phyloP scores from a whole-genome alignment of 2,888 invertebrate genomes.

The Apodemia hepburni region DNA sequence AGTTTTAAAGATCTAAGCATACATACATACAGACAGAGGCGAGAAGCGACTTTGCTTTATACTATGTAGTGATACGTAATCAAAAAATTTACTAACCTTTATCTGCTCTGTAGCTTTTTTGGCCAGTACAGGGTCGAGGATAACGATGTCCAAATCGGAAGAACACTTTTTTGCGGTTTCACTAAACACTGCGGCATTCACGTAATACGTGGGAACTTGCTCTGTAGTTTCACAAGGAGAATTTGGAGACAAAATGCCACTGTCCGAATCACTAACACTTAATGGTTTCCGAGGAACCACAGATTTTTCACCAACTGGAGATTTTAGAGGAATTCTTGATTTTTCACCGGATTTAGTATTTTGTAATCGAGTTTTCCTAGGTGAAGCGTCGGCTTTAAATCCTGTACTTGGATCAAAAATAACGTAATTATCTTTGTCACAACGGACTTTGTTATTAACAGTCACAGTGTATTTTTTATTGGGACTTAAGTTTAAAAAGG shows the following conservation, averaged over 20 bases:
- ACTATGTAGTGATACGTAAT: too few relatives aligned
- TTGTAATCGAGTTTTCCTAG: constrained; percentile 46
- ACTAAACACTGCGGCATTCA: constrained; percentile 64
- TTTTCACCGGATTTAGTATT: constrained; percentile 48
- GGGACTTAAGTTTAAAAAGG: constrained; percentile 69
- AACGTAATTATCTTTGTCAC: constrained; percentile 76
- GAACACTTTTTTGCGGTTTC: constrained; percentile 55
- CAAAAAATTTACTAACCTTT: constrained; percentile 51
- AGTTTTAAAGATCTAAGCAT: too few relatives aligned
- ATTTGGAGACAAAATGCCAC: constrained; percentile 82
- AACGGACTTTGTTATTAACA: constrained; percentile 71
- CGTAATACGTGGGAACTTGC: constrained; percentile 54
- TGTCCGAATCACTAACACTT: constrained; percentile 82
- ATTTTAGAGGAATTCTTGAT: constrained; percentile 57
- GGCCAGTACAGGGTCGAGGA: constrained; percentile 63
- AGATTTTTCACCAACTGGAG: constrained; percentile 55
- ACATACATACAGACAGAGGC: too few relatives aligned
- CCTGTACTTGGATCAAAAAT: constrained; percentile 73
- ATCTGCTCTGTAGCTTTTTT: constrained; percentile 72
- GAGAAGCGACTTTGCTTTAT: too few relatives aligned
- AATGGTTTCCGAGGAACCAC: constrained; percentile 54
- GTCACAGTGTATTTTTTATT: constrained; percentile 78
- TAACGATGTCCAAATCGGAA: constrained; percentile 58
- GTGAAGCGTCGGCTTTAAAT: constrained; percentile 54
- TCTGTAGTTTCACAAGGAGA: constrained; percentile 79